Evolutionary conservation across 2,113 vertebrate genomes (phyloP).

Genomic region (Chinchilla lanigera): DNA sequence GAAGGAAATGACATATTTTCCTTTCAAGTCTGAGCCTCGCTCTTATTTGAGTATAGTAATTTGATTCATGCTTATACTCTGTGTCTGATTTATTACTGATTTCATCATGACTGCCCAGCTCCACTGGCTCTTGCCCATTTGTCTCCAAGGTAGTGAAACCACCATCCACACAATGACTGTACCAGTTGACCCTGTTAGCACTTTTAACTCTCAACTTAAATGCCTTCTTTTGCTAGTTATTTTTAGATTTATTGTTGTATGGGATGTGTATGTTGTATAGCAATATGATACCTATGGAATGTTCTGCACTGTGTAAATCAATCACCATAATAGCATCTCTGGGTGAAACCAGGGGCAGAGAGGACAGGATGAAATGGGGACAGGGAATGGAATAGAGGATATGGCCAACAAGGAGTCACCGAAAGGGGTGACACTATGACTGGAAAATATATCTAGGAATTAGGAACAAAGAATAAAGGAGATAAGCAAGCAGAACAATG

Average conservation of each 20-base stretch:
- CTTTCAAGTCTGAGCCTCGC: constrained; percentile 73
- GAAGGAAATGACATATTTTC: constrained; percentile 80
- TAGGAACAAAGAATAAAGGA: background rate
- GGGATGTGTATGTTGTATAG: constrained; percentile 78
- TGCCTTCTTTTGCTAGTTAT: constrained; percentile 82
- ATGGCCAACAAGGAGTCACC: constrained; percentile 21
- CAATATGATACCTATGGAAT: constrained; percentile 82
- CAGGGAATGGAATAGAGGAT: constrained; percentile 56
- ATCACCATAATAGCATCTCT: constrained; percentile 80
- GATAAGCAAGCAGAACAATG: background rate
- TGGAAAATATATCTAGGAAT: constrained; percentile 28
- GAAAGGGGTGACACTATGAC: background rate
- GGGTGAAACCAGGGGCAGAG: constrained; percentile 81
- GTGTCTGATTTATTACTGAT: constrained; percentile 83
- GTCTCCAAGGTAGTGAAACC: constrained; percentile 82
- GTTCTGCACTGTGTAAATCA: constrained; percentile 80
- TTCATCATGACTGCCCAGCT: constrained; percentile 80
- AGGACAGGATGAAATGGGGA: constrained; percentile 74
- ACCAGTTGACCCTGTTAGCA: constrained; percentile 82
- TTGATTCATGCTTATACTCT: constrained; percentile 83
- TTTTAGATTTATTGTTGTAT: constrained; percentile 84
- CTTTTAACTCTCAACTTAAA: constrained; percentile 82
- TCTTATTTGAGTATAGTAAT: constrained; percentile 81
- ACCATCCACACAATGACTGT: constrained; percentile 80
- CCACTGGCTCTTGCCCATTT: constrained; percentile 78